These are phyloP conservation scores for Sebastes iracundus DNA, from an alignment of 2,797 vertebrate genomes.

Conservation along the genomic window DNA sequence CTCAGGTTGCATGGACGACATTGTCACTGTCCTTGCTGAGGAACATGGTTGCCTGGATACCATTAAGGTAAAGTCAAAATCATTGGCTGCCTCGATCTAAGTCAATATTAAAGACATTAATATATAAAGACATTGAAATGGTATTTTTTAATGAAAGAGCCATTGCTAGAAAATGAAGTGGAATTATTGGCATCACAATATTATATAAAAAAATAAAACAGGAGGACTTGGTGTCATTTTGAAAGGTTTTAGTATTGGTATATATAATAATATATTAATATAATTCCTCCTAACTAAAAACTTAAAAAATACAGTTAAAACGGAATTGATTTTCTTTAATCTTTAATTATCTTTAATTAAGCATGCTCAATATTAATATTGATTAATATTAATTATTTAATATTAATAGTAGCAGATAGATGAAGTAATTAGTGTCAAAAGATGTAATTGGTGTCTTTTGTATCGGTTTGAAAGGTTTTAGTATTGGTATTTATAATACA, in stretches of 20 bases:
- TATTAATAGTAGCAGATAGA: neutral
- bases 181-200: neutral
- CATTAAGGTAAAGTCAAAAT: conserved; percentile 86
- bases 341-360: too few relatives aligned
- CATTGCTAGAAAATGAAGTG: neutral
- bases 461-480: neutral
- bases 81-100: neutral
- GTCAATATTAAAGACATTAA: neutral
- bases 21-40: conserved; percentile 92
- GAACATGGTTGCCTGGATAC: conserved; percentile 94
- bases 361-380: neutral
- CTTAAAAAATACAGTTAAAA: neutral
- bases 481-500: neutral
- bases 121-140: neutral
- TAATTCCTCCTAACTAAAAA: neutral
- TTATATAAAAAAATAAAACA: neutral
- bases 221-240: neutral
- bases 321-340: too few relatives aligned
- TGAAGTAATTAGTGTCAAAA: neutral
- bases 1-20: conserved; percentile 94
- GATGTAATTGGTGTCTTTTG: neutral
- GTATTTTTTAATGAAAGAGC: neutral
- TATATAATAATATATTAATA: neutral
- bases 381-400: too few relatives aligned
- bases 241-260: neutral